Evolutionary conservation across 2,797 vertebrate genomes (phyloP).

Genomic region (Chelon auratus): DNA sequence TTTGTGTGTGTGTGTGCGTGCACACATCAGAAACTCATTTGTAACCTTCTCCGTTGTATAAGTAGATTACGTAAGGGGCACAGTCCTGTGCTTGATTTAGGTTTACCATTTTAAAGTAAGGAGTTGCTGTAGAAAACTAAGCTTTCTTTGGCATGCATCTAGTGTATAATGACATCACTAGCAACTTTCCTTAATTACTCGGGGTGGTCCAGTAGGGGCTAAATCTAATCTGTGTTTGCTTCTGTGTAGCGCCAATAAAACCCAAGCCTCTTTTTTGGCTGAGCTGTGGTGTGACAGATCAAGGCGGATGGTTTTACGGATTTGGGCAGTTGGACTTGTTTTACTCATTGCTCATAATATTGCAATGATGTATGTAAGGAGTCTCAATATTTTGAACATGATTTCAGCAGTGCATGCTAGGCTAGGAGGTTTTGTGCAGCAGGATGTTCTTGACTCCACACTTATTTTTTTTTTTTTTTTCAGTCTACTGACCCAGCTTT

Average conservation of each 20-base stretch:
- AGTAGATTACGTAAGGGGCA: slow-evolving; percentile 58
- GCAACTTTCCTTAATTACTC: slow-evolving; percentile 67
- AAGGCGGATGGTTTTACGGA: slow-evolving; percentile 16
- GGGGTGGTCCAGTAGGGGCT: slow-evolving; percentile 33
- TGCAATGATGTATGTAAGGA: slow-evolving; percentile 4
- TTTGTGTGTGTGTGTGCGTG: slow-evolving; percentile 21
- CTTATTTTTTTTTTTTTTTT: not conserved
- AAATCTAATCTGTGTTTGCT: slow-evolving; percentile 54
- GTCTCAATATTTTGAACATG: slow-evolving; percentile 3
- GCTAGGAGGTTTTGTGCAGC: not conserved
- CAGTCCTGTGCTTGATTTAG: slow-evolving; percentile 39
- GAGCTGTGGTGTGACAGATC: not conserved
- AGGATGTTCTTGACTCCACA: not conserved
- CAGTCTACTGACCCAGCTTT: not conserved
- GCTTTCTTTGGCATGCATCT: slow-evolving; percentile 39
- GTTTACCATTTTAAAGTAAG: slow-evolving; percentile 40
- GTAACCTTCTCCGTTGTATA: slow-evolving; percentile 33
- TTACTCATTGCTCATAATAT: slow-evolving; percentile 16
- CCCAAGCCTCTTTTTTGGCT: slow-evolving; percentile 16
- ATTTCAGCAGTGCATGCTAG: not conserved
- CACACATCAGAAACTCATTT: slow-evolving; percentile 25
- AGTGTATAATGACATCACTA: slow-evolving; percentile 46
- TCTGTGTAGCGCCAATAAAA: slow-evolving; percentile 32
- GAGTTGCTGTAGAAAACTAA: slow-evolving; percentile 30
- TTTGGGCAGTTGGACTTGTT: not conserved